These are phyloP conservation scores for Crypturellus tataupa DNA, from an alignment of 2,797 vertebrate species.

Conservation along the genomic window DNA sequence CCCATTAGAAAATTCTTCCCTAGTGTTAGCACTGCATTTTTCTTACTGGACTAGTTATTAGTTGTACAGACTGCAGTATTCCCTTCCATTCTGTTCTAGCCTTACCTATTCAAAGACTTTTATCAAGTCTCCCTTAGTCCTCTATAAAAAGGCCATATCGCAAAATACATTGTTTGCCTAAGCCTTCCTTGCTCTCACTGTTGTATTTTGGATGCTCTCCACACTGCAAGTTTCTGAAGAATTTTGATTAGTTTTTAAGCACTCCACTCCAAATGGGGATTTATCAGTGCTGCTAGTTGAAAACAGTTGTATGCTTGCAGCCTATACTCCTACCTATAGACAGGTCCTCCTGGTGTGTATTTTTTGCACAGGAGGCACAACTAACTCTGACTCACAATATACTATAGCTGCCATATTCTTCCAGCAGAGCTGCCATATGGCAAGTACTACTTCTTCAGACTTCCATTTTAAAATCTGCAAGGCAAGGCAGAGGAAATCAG, in stretches of 20 bases:
- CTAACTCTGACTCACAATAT: not conserved
- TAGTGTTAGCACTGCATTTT: not conserved
- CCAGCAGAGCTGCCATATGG: not conserved
- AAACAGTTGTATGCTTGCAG: not conserved
- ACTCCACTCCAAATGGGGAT: not conserved
- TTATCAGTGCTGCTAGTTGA: not conserved
- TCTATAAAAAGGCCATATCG: not conserved
- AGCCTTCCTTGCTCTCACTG: not conserved
- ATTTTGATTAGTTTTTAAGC: not conserved
- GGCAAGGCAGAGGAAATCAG: not conserved
- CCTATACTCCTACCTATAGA: not conserved
- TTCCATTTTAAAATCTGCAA: not conserved
- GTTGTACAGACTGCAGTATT: not conserved
- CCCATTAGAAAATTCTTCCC: not conserved
- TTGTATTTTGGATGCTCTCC: not conserved
- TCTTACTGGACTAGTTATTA: not conserved
- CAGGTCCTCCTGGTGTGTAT: no score
- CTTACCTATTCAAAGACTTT: not conserved
- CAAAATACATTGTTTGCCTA: not conserved
- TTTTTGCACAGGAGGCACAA: not conserved
- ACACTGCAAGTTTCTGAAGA: not conserved
- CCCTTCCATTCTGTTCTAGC: not conserved
- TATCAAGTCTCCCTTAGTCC: not conserved
- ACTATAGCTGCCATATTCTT: not conserved
- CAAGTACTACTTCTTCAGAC: not conserved